These are phyloP conservation scores for Pangasius krempfi DNA, from an alignment of 2,797 vertebrate genomes.

Conservation along the genomic window DNA sequence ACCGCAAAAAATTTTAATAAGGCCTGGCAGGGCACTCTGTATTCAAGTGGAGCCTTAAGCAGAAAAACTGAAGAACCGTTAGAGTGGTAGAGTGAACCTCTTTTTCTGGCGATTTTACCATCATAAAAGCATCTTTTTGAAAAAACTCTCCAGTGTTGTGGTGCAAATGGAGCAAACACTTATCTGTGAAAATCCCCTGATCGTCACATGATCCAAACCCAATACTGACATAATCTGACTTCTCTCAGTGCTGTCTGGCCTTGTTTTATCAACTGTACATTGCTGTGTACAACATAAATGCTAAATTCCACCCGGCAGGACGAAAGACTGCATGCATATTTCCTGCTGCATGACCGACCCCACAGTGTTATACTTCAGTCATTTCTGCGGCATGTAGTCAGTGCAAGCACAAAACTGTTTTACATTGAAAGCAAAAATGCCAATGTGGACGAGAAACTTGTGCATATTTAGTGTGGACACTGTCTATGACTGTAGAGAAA, in stretches of 20 bases:
- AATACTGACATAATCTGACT: too few relatives aligned
- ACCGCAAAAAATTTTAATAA: not conserved
- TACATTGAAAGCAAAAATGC: not conserved
- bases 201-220: not conserved
- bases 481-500: not conserved
- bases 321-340: not conserved
- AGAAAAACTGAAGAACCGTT: not conserved
- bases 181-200: not conserved
- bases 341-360: not conserved
- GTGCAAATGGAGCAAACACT: not conserved
- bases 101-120: not conserved
- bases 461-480: not conserved
- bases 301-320: not conserved
- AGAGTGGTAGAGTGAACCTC: not conserved
- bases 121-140: not conserved
- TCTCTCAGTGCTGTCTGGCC: not conserved
- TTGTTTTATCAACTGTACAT: not conserved
- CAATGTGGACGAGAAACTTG: not conserved
- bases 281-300: not conserved
- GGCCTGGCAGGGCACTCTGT: not conserved
- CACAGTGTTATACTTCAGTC: too few relatives aligned
- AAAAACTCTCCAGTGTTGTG: not conserved
- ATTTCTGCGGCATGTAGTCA: not conserved
- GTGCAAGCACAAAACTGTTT: not conserved
- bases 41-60: too few relatives aligned